A percentile compares a stretch with the other conserved stretches of the same genome.
phyloP scores from a whole-genome alignment of 2,888 invertebrate species.

The Laspeyria flexula region DNA sequence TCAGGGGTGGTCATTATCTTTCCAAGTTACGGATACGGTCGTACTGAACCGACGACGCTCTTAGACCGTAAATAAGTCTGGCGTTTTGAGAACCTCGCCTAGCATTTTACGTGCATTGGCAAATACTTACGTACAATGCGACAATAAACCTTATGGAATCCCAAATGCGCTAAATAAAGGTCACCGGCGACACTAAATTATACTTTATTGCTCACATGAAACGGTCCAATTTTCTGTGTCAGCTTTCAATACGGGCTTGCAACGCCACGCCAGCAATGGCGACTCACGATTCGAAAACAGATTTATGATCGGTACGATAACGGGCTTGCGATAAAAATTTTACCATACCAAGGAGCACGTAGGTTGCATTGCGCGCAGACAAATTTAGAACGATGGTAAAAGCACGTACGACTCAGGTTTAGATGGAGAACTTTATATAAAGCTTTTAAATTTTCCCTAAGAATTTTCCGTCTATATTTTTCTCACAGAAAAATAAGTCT shows the following conservation, averaged over 20 bases:
- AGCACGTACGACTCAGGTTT: constrained; percentile 25
- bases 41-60: constrained; percentile 50
- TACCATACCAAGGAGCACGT: constrained; percentile 71
- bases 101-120: constrained; percentile 84
- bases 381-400: constrained; percentile 41
- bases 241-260: constrained; percentile 62
- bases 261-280: constrained; percentile 65
- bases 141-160: constrained; percentile 70
- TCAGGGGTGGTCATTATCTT: constrained; percentile 49
- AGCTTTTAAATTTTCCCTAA: background rate
- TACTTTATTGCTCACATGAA: constrained; percentile 63
- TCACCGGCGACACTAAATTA: constrained; percentile 63
- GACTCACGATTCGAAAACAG: constrained; percentile 85
- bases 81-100: constrained; percentile 80
- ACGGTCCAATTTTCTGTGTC: constrained; percentile 65
- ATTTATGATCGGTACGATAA: constrained; percentile 86
- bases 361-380: constrained; percentile 41
- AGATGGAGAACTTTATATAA: constrained; percentile 5
- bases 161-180: constrained; percentile 69
- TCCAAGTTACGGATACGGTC: constrained; percentile 40
- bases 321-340: constrained; percentile 83
- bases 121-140: constrained; percentile 84
- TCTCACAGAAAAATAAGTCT: too few species aligned
- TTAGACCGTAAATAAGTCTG: constrained; percentile 80
- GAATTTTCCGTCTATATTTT: background rate